Evolutionary conservation across 2,113 vertebrate genomes (phyloP), one percentile per base, ranked within the genome.

Genomic region (Stigmatopora argus): DNA sequence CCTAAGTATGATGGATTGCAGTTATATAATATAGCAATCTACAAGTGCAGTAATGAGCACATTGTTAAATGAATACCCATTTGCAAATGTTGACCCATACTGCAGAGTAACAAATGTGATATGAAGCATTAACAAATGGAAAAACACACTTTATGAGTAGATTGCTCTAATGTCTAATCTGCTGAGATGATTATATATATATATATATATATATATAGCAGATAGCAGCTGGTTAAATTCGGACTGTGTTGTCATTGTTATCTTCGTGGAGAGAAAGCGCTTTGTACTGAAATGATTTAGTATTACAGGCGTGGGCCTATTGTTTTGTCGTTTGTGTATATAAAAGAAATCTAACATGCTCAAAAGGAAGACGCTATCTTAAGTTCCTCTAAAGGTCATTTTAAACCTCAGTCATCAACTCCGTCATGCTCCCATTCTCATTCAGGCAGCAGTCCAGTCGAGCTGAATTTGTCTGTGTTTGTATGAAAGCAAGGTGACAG

Each of bases 401-500:
- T 64, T 1, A 58, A 21, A 18, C 64, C 55, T 44, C 46, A 52
- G 45, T 49, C 63, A 57, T 69, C 63, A 49, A 15, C 58, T 47
- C 68, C n/a, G 63, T 26, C 69, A 74, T 66, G 68, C 64, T 59
- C 78, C 74, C 52, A 75, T 62, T 57, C 67, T 48, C 61, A 71
- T 62, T 78, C 71, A 64, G 72, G 72, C 67, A 49, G 72, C 65
- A 58, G 44, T 69, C 71, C 64, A 62, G 48, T 44, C 3, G 5
- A 23, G 57, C 59, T 56, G 51, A 65, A 58, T 53, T 44, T 26
- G 52, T 41, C 9, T 64, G 47, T 67, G 73, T 51, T 59, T 65
- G 45, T 49, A 51, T 35, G 46, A 26, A 38, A 64, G 45, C 14
- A 31, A 63, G 10, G 21, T 52, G 15, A 61, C 9, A 41, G 21